Percentiles rank a stretch among this genome's conserved stretches.
phyloP scores from a whole-genome alignment of 2,888 invertebrate species.

The Tetheella fluctuosa region DNA sequence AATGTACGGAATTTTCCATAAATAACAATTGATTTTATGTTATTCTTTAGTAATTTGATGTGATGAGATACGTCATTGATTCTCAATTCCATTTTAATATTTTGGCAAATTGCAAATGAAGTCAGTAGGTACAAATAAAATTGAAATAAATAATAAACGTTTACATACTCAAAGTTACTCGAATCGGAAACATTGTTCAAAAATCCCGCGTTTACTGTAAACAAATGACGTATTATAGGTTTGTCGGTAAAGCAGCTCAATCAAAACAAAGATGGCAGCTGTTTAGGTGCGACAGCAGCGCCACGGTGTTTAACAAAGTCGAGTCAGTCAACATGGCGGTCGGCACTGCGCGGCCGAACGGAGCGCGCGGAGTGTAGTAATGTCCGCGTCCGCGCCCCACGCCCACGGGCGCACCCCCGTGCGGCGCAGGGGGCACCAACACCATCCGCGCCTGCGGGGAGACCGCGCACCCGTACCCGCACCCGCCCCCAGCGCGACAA shows the following conservation, averaged over 20 bases:
- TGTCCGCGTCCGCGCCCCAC: conserved; percentile 85
- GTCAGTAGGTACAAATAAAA: background rate
- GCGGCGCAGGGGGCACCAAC: conserved; percentile 89
- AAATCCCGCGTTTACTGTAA: conserved; percentile 52
- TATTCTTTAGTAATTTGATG: background rate
- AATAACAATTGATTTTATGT: conserved; percentile 11
- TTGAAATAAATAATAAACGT: background rate
- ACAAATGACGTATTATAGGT: conserved; percentile 37
- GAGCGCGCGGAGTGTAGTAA: conserved; percentile 75
- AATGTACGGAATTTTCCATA: conserved; percentile 34
- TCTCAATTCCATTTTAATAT: background rate
- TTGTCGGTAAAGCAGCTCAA: conserved; percentile 72
- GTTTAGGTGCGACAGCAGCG: conserved; percentile 67
- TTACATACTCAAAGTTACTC: background rate
- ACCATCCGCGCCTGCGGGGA: conserved; percentile 88
- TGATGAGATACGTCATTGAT: background rate
- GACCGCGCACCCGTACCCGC: conserved; percentile 82
- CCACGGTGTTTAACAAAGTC: conserved; percentile 57
- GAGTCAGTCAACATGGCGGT: conserved; percentile 85
- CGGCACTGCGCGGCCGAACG: conserved; percentile 79
- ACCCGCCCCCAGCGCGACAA: conserved; percentile 74
- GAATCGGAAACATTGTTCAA: conserved; percentile 34
- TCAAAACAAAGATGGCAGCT: conserved; percentile 67
- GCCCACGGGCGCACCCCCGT: conserved; percentile 84
- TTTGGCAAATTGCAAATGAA: background rate